Evolutionary conservation across 2,888 invertebrate genomes (phyloP), one percentile per base, ranked within the genome.

Genomic region (Gibbula magus): DNA sequence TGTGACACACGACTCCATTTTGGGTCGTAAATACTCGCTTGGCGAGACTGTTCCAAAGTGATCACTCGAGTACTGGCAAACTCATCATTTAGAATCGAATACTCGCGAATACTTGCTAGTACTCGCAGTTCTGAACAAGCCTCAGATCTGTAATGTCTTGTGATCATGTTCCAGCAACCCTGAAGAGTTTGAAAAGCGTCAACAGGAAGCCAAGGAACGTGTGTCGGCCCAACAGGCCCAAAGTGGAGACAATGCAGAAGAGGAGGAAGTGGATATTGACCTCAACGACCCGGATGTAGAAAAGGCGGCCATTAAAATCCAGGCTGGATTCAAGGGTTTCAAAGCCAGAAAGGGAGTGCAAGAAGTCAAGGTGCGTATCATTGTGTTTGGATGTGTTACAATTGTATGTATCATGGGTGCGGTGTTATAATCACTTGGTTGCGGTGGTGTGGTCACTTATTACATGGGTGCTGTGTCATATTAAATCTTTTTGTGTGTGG

Each of bases 271-370:
- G 10, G 88, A 88, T 53, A 88, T 89, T 81, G 89, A 89, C 78
- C 83, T 89, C 0, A 83, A 84, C 77, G 90, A 89, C 76, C 87
- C 89, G 4, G 88, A 89, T 39, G 88, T 88, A 16, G 89, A 88
- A 70, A 84, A 84, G 51, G 89, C 89, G 10, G 89, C 91, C 7
- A 79, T 85, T n/a, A 89, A 89, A 81, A 91, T 91, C 56, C 91
- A 91, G 80, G 89, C 90, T 53, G 87, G 86, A 7, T 89, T 90
- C 81, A 89, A 88, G 78, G 91, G 90, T 22, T 89, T 86, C 81
- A 88, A 89, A 81, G 88, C 90, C 10, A 82, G 89, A 75, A 86
- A 88, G 75, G 89, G 88, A 54, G 78, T 89, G 20, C 86, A 87
- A 75, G 83, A 86, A 7, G 75, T 70, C n/a, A 83, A 87, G 87